Evolutionary conservation across 2,797 vertebrate genomes (phyloP), one percentile per base, ranked within the genome.

Genomic region (Dicrostonyx torquatus): DNA sequence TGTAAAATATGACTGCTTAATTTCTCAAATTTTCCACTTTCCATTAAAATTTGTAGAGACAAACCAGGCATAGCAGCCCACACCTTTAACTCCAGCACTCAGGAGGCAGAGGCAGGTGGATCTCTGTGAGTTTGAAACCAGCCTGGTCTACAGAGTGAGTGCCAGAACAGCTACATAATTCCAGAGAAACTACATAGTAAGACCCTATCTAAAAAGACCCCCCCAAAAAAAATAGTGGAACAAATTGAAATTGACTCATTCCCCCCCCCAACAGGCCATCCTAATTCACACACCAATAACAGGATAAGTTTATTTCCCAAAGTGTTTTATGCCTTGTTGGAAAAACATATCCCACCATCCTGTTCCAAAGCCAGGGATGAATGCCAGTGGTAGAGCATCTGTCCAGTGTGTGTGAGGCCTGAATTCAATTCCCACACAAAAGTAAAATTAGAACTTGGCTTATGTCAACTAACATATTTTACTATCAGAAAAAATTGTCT

Each of bases 401-500:
- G 77, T 79, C 34, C 37, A 55, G 50, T 3, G 13, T 55, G 20
- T 79, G 18, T 79, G 18, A 55, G 34, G 20, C 50, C 50, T 24
- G 34, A 37, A 55, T 7, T 79, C 20, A 37, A 37, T n/a, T 55
- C 20, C 11, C 50, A 37, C 50, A 78, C 31, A 78, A 53, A 78
- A 79, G 18, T 55, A 79, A 78, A 55, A 79, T 79, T n/a, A 55
- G 55, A 24, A 55, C 20, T 37, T 79, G 6, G 10, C 10, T 79
- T 55, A 37, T 79, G 20, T 75, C 73, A 75, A 80, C 66, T 60
- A 60, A 91, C 20, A 79, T 45, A 80, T 89, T 94, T 92, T 72
- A 18, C 58, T 62, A 68, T 68, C 15, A 60, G n/a, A 80, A 89
- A 86, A 75, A 48, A 76, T 24, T 55, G 18, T 37, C 43, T 88